These are phyloP conservation scores for Heliconius hortense DNA, from an alignment of 2,888 invertebrate genomes.

Conservation along the genomic window DNA sequence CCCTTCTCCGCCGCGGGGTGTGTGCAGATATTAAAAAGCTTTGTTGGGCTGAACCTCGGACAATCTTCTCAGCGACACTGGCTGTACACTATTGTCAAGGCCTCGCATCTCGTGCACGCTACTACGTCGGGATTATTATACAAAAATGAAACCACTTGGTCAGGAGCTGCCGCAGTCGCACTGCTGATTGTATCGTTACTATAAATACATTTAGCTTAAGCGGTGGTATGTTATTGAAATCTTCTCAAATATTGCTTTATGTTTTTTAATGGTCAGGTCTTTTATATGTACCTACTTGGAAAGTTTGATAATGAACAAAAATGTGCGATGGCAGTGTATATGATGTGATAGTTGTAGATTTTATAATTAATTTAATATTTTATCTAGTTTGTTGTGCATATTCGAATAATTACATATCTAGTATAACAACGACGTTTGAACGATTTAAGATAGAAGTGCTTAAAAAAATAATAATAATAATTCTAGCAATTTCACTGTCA, in stretches of 20 bases:
- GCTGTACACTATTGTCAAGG: conserved; percentile 45
- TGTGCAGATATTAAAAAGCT: conserved; percentile 77
- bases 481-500: conserved; percentile 44
- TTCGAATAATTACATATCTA: no score
- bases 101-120: conserved; percentile 42
- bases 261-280: no score
- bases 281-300: no score
- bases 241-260: neutral
- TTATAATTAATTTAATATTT: no score
- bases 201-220: conserved; percentile 2
- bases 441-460: neutral
- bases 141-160: conserved; percentile 29
- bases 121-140: conserved; percentile 35
- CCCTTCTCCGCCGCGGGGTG: conserved; percentile 67
- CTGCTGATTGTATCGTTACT: conserved; percentile 11
- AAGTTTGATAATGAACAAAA: no score
- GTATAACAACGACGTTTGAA: neutral
- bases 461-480: neutral
- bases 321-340: no score
- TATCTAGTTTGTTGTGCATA: no score
- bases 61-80: conserved; percentile 54
- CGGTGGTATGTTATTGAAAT: neutral
- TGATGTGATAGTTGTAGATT: no score
- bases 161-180: neutral
- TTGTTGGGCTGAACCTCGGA: conserved; percentile 63